Evolutionary conservation across 2,888 invertebrate species (phyloP).

Genomic region (Entomobrya proxima): DNA sequence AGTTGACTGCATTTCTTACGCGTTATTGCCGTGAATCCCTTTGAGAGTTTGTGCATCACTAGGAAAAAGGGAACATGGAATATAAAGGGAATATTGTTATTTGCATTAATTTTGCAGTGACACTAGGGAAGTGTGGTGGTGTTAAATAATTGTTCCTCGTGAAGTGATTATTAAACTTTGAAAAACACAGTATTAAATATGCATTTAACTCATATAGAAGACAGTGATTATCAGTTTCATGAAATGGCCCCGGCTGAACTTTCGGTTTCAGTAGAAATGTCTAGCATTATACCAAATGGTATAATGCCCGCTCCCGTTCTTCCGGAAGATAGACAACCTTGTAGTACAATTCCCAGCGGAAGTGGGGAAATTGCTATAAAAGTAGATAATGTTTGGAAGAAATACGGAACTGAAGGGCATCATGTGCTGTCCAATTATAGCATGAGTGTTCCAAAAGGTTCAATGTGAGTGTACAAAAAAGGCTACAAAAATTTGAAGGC

Average conservation of each 20-base stretch:
- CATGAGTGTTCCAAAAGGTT: constrained; percentile 49
- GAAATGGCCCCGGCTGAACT: background rate
- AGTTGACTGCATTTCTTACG: constrained; percentile 11
- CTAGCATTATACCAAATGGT: background rate
- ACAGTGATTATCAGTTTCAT: background rate
- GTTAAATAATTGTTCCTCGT: background rate
- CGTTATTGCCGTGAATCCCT: background rate
- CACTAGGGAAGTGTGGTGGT: background rate
- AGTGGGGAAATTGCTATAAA: constrained; percentile 2
- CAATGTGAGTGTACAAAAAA: constrained; percentile 35
- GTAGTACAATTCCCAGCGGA: background rate
- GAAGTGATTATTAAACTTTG: background rate
- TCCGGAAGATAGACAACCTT: background rate
- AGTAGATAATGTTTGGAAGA: constrained; percentile 45
- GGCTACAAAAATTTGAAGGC: too few relatives aligned
- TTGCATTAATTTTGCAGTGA: background rate
- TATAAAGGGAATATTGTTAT: too few relatives aligned
- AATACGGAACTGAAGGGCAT: background rate
- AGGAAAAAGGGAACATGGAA: background rate
- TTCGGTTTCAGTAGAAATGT: background rate
- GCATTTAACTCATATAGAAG: background rate
- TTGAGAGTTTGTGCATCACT: background rate
- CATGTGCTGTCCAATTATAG: background rate
- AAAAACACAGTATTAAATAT: background rate
- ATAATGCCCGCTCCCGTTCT: background rate